A percentile compares a stretch with the other conserved stretches of the same genome.
These are phyloP conservation scores for Erythrocercus mccallii DNA, from an alignment of 2,113 vertebrate species.

Conservation along the genomic window DNA sequence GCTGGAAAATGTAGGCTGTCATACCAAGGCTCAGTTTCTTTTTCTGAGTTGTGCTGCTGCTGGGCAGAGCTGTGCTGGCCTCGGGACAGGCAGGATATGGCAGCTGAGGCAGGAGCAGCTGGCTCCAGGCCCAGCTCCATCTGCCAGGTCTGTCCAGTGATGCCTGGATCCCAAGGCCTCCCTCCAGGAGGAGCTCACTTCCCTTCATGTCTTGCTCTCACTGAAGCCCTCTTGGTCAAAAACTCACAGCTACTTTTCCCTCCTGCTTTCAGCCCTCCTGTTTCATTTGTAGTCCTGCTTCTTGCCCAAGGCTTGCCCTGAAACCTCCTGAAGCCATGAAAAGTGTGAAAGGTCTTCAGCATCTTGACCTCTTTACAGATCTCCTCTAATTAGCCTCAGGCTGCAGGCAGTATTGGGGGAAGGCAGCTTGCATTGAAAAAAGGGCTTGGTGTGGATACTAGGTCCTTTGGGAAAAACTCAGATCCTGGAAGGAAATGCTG, in stretches of 20 bases:
- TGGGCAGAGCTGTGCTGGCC: not conserved
- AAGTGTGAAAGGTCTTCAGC: not conserved
- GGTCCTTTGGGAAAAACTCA: not conserved
- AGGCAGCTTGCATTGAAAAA: not conserved
- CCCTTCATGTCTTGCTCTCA: not conserved
- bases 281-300: not conserved
- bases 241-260: not conserved
- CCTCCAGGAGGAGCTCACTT: not conserved
- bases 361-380: not conserved
- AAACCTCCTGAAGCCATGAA: not conserved
- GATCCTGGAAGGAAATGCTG: not conserved
- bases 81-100: not conserved
- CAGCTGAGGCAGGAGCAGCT: not conserved
- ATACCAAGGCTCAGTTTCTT: not conserved
- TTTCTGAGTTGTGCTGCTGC: not conserved
- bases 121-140: not conserved
- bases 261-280: not conserved
- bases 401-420: not conserved
- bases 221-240: not conserved
- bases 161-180: not conserved
- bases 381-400: not conserved
- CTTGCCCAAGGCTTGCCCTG: not conserved
- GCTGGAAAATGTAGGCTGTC: not conserved
- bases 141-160: accelerated
- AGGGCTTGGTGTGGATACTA: not conserved